Conservation (phyloP, 2,888 invertebrate species). For the Lithosia quadra region DNA sequence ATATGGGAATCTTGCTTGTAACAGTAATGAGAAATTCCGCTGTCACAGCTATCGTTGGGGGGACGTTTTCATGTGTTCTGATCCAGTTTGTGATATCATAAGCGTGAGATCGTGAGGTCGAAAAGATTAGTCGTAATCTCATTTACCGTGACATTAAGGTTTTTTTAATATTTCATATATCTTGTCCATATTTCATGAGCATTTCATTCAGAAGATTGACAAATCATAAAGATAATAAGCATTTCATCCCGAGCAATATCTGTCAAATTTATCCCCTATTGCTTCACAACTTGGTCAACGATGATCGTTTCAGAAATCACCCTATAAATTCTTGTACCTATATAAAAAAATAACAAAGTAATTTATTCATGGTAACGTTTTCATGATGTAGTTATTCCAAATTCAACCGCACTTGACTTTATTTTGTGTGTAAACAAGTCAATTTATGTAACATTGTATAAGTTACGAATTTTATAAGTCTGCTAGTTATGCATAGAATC, state of each 20-base stretch:
- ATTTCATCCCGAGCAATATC: too few relatives aligned
- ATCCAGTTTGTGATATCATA: slow-evolving; percentile 54
- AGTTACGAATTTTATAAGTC: slow-evolving; percentile 33
- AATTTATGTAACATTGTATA: slow-evolving; percentile 13
- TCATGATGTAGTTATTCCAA: slow-evolving; percentile 5
- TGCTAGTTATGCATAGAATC: slow-evolving; percentile 55
- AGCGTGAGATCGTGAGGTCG: slow-evolving; percentile 34
- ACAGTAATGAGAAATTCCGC: slow-evolving; percentile 85
- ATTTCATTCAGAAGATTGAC: too few relatives aligned
- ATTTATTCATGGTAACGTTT: slow-evolving; percentile 2
- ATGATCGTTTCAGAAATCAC: background rate
- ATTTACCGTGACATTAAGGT: background rate
- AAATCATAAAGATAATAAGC: too few relatives aligned
- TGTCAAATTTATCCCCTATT: too few relatives aligned
- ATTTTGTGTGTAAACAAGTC: slow-evolving; percentile 15
- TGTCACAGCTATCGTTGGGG: slow-evolving; percentile 81
- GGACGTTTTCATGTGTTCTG: slow-evolving; percentile 61
- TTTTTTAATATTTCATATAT: background rate
- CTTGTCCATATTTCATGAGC: too few relatives aligned
- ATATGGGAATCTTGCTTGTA: slow-evolving; percentile 79
- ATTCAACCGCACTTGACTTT: background rate
- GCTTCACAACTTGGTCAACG: too few relatives aligned
- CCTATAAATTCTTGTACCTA: background rate
- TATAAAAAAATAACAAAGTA: background rate
- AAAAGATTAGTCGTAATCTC: slow-evolving; percentile 30